phyloP scores from a whole-genome alignment of 2,888 invertebrate species.

The Mesopsocus fuscifrons region DNA sequence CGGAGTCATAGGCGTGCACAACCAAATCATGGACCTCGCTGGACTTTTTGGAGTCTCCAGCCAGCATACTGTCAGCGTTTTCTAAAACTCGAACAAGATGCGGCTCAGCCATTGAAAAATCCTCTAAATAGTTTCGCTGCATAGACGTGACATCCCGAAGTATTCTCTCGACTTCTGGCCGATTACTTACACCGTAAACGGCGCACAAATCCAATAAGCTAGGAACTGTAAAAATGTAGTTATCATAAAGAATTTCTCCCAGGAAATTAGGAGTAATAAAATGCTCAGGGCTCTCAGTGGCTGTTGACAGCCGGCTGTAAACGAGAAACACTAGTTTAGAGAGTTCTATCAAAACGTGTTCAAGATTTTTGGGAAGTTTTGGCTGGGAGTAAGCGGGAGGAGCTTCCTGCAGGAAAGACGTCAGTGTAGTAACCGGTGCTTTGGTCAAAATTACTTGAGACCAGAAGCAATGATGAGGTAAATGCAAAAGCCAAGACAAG shows the following conservation, averaged over 20 bases:
- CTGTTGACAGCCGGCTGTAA: constrained; percentile 57
- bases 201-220: constrained; percentile 60
- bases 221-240: constrained; percentile 66
- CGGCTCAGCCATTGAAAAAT: constrained; percentile 31
- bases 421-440: constrained; percentile 39
- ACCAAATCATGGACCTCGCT: neutral
- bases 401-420: constrained; percentile 54
- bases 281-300: constrained; percentile 46
- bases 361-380: constrained; percentile 26
- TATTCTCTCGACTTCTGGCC: constrained; percentile 37
- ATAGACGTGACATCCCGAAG: constrained; percentile 41
- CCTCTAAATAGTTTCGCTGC: constrained; percentile 45
- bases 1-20: neutral
- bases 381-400: constrained; percentile 42
- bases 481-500: constrained; percentile 43
- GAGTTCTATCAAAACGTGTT: constrained; percentile 36
- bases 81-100: constrained; percentile 31
- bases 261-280: constrained; percentile 24
- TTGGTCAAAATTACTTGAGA: constrained; percentile 37
- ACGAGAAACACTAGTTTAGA: constrained; percentile 41
- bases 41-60: neutral
- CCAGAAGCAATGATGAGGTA: constrained; percentile 53
- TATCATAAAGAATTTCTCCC: constrained; percentile 52
- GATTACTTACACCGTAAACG: constrained; percentile 49
- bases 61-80: constrained; percentile 7